Evolutionary conservation across 2,797 vertebrate species (phyloP).

Genomic region (Arnoldichthys spilopterus): DNA sequence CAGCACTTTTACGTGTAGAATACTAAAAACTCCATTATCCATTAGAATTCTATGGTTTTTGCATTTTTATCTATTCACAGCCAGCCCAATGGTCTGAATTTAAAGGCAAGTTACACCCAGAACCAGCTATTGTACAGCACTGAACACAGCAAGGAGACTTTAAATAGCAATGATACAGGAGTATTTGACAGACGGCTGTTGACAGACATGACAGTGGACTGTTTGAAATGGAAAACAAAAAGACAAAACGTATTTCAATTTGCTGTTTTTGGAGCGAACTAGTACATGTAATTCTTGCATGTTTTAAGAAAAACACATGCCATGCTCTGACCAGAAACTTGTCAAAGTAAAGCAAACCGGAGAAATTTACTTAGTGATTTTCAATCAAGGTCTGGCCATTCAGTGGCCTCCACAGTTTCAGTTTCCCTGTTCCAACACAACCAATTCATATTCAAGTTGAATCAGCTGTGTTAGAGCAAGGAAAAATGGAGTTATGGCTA

Average conservation of each 20-base stretch:
- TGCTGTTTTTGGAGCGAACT: neutral
- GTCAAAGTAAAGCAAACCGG: neutral
- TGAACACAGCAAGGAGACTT: conserved; percentile 6
- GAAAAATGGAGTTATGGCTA: neutral
- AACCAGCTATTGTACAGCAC: conserved; percentile 10
- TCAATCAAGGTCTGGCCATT: neutral
- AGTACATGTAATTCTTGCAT: neutral
- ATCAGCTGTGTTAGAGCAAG: neutral
- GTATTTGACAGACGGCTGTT: conserved; percentile 15
- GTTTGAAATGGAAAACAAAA: conserved; percentile 24
- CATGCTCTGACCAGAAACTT: neutral
- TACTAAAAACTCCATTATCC: neutral
- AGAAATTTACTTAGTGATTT: neutral
- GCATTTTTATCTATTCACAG: conserved; percentile 14
- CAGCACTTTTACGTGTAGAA: conserved; percentile 2
- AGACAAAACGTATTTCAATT: neutral
- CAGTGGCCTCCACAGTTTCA: neutral
- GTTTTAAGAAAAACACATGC: neutral
- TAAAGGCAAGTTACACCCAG: neutral
- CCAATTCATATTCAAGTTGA: neutral
- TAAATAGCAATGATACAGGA: conserved; percentile 3
- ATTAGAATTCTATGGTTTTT: conserved; percentile 30
- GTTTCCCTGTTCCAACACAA: neutral
- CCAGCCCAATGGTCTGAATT: neutral
- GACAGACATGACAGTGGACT: conserved; percentile 25